These are phyloP conservation scores for Eidolon helvum DNA, from an alignment of 2,113 vertebrate genomes.

Conservation along the genomic window DNA sequence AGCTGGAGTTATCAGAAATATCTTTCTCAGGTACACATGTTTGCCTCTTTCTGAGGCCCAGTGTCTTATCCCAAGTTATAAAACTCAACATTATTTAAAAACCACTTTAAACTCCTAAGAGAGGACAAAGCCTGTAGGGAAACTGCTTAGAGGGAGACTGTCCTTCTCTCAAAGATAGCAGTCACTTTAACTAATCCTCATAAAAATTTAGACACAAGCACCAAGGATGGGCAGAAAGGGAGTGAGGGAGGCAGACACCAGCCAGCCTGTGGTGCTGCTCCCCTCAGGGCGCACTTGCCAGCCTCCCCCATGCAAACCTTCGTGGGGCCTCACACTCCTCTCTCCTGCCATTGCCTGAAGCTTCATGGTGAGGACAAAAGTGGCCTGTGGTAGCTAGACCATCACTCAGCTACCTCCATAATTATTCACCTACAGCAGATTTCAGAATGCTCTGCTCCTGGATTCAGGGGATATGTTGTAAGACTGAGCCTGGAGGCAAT, in stretches of 20 bases:
- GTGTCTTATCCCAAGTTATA: background rate
- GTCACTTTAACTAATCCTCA: background rate
- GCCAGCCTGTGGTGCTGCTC: background rate
- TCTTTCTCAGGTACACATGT: background rate
- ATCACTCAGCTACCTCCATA: conserved; percentile 60
- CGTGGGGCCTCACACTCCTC: background rate
- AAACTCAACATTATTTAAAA: background rate
- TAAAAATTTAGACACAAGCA: background rate
- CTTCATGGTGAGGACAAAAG: background rate
- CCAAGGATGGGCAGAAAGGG: background rate
- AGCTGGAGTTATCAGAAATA: background rate
- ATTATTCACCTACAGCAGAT: conserved; percentile 67
- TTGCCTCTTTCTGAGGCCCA: background rate
- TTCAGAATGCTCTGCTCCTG: conserved; percentile 23
- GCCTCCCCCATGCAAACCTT: background rate
- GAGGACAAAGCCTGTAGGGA: background rate
- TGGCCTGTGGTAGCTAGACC: conserved; percentile 60
- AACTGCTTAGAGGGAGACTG: background rate
- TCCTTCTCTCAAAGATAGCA: background rate
- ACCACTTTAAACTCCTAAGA: background rate
- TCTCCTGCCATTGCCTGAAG: background rate
- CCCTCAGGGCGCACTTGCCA: background rate
- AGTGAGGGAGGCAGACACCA: background rate
- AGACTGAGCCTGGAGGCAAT: conserved; percentile 69
- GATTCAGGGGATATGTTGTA: conserved; percentile 2